phyloP scores from a whole-genome alignment of 2,888 invertebrate genomes.

The Pachydiplax longipennis region DNA sequence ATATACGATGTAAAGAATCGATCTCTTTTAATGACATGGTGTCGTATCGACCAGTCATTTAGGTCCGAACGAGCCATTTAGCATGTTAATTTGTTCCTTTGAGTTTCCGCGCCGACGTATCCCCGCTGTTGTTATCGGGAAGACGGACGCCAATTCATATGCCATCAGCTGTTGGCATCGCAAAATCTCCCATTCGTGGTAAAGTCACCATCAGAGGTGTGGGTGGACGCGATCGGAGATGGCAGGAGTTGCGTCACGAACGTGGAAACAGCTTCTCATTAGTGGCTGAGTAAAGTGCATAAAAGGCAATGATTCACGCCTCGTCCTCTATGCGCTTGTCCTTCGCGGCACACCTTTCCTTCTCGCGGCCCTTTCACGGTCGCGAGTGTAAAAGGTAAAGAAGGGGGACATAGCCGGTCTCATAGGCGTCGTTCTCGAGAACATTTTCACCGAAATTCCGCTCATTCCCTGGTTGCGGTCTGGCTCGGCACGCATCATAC shows the following conservation, averaged over 20 bases:
- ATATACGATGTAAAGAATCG: neutral
- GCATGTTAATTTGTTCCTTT: neutral
- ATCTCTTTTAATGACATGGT: neutral
- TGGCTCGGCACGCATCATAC: no score
- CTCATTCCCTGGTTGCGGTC: no score
- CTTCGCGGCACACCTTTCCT: slow-evolving; percentile 18
- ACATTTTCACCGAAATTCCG: no score
- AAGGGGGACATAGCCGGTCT: neutral
- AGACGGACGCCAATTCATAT: neutral
- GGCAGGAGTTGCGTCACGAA: neutral
- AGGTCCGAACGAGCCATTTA: neutral
- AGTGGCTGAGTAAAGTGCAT: slow-evolving; percentile 31
- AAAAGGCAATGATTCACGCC: slow-evolving; percentile 44
- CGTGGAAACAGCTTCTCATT: slow-evolving; percentile 6
- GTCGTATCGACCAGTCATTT: neutral
- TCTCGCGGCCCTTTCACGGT: neutral
- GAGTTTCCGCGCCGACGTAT: neutral
- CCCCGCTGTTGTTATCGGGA: neutral
- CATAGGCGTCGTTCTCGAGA: neutral
- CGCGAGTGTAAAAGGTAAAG: no score
- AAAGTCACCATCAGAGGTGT: neutral
- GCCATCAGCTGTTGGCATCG: neutral
- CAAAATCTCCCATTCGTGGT: neutral
- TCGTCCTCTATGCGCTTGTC: slow-evolving; percentile 26
- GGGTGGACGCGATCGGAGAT: neutral